Evolutionary conservation across 2,797 vertebrate species (phyloP).

Genomic region (Argya squamiceps): DNA sequence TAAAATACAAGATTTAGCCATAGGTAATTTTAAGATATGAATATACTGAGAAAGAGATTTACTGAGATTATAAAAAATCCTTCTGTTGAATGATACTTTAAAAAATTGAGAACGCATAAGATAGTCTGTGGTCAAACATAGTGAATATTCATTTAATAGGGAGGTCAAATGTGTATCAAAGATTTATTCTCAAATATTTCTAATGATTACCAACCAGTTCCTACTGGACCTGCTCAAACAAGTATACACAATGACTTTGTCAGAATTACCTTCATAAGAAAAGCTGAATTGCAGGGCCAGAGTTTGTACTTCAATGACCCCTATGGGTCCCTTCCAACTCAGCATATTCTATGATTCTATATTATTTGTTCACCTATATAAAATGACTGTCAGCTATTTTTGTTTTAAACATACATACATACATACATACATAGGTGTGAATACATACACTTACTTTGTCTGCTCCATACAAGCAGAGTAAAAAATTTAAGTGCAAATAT

Average conservation of each 20-base stretch:
- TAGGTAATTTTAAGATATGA: background rate
- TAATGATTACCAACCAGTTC: background rate
- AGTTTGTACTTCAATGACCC: background rate
- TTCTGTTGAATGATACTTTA: background rate
- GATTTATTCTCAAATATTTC: background rate
- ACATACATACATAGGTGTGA: fast-evolving
- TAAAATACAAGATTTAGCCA: background rate
- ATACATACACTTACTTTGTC: background rate
- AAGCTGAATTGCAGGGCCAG: background rate
- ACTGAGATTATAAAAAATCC: background rate
- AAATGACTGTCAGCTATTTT: background rate
- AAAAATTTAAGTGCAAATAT: background rate
- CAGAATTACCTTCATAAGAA: background rate
- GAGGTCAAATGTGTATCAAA: background rate
- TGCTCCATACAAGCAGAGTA: background rate
- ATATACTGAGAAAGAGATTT: background rate
- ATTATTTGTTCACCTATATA: background rate
- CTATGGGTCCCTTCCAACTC: background rate
- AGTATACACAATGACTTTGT: background rate
- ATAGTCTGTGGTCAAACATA: background rate
- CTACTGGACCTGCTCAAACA: background rate
- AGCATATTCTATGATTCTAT: background rate
- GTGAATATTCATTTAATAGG: background rate
- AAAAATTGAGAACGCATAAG: background rate
- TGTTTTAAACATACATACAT: background rate